These are phyloP conservation scores for Lasioglossum calceatum DNA, from an alignment of 2,888 invertebrate species.

Conservation along the genomic window DNA sequence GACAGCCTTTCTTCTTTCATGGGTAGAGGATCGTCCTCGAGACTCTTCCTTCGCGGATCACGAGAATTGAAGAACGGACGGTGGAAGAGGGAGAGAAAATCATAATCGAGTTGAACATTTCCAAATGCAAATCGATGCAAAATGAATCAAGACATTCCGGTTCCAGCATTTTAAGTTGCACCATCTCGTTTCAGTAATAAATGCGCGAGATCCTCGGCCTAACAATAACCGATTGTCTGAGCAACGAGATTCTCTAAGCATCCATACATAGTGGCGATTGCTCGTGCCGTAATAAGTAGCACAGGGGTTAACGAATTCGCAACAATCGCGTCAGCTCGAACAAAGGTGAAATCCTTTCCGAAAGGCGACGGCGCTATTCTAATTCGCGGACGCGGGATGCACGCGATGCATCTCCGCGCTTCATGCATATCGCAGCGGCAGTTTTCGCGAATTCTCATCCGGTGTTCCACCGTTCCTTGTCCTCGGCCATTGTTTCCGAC, in stretches of 20 bases:
- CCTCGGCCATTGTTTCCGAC: constrained; percentile 35
- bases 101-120: background rate
- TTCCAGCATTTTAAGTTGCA: too few relatives aligned
- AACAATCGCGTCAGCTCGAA: background rate
- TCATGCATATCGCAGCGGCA: background rate
- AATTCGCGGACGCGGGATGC: background rate
- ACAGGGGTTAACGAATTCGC: background rate
- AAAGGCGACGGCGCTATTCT: background rate
- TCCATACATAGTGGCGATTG: background rate
- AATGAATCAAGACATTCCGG: background rate
- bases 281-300: background rate
- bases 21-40: constrained; percentile 60
- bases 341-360: background rate
- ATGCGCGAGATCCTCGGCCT: background rate
- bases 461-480: background rate
- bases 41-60: constrained; percentile 42
- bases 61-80: background rate
- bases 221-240: constrained; percentile 1
- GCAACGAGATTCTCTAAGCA: background rate
- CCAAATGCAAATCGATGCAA: background rate
- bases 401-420: background rate
- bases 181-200: background rate
- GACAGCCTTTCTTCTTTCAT: constrained; percentile 40
- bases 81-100: background rate
- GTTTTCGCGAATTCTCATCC: constrained; percentile 23